Percentiles rank a stretch among this genome's conserved stretches.
These are phyloP conservation scores for Lasioglossum baleicum DNA, from an alignment of 1,140 invertebrate species.

Conservation along the genomic window DNA sequence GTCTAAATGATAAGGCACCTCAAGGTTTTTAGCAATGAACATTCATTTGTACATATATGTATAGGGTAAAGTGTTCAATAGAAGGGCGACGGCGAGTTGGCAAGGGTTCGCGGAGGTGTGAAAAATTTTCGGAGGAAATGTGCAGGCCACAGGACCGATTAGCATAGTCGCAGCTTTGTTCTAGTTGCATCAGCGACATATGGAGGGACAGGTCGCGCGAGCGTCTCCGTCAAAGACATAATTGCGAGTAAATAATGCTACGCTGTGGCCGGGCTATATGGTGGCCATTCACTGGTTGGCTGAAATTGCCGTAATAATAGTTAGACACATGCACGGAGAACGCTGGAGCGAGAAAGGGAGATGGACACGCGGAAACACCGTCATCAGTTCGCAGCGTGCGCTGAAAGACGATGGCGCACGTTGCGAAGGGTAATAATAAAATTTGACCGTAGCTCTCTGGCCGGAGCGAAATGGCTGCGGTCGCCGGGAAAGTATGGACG, in stretches of 20 bases:
- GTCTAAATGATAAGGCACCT: no score
- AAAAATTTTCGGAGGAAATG: constrained; percentile 6
- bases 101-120: no score
- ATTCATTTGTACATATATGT: no score
- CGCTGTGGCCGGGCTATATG: constrained; percentile 12
- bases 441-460: constrained; percentile 11
- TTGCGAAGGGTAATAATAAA: constrained; percentile 28
- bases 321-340: neutral
- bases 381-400: neutral
- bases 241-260: constrained; percentile 45
- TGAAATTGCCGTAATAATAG: constrained; percentile 45
- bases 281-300: constrained; percentile 16
- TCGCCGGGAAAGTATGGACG: neutral
- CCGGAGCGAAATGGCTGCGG: neutral
- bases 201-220: neutral
- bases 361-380: neutral
- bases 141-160: neutral
- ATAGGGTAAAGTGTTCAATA: no score
- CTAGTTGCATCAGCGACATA: constrained; percentile 12
- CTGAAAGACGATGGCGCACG: constrained; percentile 11
- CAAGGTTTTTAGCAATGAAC: no score
- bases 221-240: constrained; percentile 45
- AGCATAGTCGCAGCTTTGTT: constrained; percentile 4
- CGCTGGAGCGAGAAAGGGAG: no score
- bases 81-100: neutral